Evolutionary conservation across 1,140 invertebrate genomes (phyloP).

Genomic region (Cepaea nemoralis): DNA sequence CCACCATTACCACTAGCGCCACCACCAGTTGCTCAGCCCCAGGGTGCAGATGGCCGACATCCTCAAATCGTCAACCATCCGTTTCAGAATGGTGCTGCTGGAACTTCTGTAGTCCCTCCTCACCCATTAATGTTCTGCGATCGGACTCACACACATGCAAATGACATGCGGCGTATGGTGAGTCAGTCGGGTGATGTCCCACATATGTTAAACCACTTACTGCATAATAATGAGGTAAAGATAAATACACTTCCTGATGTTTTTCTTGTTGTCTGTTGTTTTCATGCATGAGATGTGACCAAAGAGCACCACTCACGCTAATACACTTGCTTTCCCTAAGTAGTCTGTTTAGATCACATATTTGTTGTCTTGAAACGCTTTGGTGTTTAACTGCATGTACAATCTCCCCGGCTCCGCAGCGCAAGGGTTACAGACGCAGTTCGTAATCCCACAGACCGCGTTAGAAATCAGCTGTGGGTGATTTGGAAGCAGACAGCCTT

Average conservation of each 20-base stretch:
- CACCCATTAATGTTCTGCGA: slow-evolving; percentile 6
- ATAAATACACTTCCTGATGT: neutral
- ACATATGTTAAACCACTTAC: slow-evolving; percentile 17
- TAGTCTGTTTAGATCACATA: too few relatives aligned
- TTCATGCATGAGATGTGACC: neutral
- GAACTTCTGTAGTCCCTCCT: neutral
- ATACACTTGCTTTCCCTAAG: too few relatives aligned
- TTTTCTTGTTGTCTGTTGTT: neutral
- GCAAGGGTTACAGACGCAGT: too few relatives aligned
- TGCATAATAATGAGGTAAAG: slow-evolving; percentile 28
- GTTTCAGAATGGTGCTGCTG: neutral
- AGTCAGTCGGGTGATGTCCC: slow-evolving; percentile 28
- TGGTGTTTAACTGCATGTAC: too few relatives aligned
- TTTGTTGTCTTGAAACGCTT: too few relatives aligned
- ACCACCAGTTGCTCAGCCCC: neutral
- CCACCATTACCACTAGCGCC: too few relatives aligned
- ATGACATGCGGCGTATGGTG: neutral
- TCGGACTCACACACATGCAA: neutral
- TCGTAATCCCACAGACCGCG: too few relatives aligned
- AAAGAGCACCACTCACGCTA: neutral
- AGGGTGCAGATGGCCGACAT: neutral
- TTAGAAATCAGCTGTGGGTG: too few relatives aligned
- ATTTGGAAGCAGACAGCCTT: too few relatives aligned
- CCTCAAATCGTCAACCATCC: neutral
- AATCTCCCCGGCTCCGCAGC: too few relatives aligned